Conservation (phyloP, 2,797 vertebrate genomes). For the Odontamblyopus rebecca region DNA sequence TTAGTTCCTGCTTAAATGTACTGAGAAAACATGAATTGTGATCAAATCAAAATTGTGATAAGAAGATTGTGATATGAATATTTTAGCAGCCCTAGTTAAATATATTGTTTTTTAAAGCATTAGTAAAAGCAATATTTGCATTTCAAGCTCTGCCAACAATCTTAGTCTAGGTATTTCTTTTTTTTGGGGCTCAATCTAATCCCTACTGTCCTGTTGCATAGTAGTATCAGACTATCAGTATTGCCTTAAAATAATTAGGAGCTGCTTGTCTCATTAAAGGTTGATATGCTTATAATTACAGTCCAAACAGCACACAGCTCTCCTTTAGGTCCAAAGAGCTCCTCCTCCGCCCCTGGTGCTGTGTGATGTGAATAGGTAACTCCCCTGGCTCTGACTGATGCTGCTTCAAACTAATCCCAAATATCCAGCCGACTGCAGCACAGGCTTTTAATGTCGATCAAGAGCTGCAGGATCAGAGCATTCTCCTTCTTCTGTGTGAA, state of each 20-base stretch:
- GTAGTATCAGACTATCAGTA: not conserved
- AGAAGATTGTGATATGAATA: too few relatives aligned
- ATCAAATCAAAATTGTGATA: too few relatives aligned
- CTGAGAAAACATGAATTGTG: too few relatives aligned
- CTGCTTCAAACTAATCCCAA: constrained; percentile 49
- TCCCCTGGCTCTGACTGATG: constrained; percentile 60
- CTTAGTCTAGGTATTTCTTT: not conserved
- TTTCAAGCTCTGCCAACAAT: not conserved
- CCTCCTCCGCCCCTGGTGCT: constrained; percentile 42
- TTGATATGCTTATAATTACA: not conserved
- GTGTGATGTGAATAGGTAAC: constrained; percentile 73
- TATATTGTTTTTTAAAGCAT: not conserved
- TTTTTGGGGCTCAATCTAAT: not conserved
- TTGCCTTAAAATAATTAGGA: not conserved
- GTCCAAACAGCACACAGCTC: not conserved
- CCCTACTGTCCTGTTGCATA: not conserved
- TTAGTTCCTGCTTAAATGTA: too few relatives aligned
- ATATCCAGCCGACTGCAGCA: constrained; percentile 34
- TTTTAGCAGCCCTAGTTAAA: too few relatives aligned
- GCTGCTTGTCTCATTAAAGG: not conserved
- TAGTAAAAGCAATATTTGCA: not conserved
- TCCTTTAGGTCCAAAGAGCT: not conserved
- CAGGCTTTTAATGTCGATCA: constrained; percentile 35
- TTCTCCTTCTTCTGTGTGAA: constrained; percentile 28
- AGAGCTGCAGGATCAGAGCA: constrained; percentile 2